Evolutionary conservation across 2,888 invertebrate species (phyloP).

Genomic region (Exephanes ischioxanthus): DNA sequence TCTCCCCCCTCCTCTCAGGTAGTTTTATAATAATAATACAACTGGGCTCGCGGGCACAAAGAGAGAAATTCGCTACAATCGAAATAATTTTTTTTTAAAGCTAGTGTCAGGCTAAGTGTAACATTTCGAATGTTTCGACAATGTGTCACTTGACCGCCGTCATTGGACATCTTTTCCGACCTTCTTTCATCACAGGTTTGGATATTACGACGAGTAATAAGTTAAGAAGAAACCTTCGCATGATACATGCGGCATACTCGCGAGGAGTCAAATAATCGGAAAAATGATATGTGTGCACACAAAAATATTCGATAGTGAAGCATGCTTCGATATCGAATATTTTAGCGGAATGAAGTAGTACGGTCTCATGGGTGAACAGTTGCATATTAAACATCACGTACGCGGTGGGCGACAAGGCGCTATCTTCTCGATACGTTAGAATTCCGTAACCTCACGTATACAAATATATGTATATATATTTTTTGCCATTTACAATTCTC

Average conservation of each 20-base stretch:
- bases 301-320: too few species aligned
- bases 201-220: conserved; percentile 11
- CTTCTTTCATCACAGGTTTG: conserved; percentile 19
- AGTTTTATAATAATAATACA: conserved; percentile 14
- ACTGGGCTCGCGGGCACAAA: conserved; percentile 14
- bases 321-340: conserved; percentile 16
- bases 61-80: neutral
- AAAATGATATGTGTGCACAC: neutral
- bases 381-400: conserved; percentile 15
- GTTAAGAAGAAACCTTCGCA: conserved; percentile 21
- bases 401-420: neutral
- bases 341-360: conserved; percentile 10
- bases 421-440: conserved; percentile 27
- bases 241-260: neutral
- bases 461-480: neutral
- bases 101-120: neutral
- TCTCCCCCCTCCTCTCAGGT: neutral
- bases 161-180: conserved; percentile 38
- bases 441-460: conserved; percentile 12
- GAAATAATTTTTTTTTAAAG: conserved; percentile 21
- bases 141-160: conserved; percentile 58
- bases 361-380: neutral
- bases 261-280: neutral
- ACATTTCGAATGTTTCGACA: conserved; percentile 47
- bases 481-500: conserved; percentile 16